Conservation (phyloP, 2,113 vertebrate genomes). For the Hystrix brachyura region DNA sequence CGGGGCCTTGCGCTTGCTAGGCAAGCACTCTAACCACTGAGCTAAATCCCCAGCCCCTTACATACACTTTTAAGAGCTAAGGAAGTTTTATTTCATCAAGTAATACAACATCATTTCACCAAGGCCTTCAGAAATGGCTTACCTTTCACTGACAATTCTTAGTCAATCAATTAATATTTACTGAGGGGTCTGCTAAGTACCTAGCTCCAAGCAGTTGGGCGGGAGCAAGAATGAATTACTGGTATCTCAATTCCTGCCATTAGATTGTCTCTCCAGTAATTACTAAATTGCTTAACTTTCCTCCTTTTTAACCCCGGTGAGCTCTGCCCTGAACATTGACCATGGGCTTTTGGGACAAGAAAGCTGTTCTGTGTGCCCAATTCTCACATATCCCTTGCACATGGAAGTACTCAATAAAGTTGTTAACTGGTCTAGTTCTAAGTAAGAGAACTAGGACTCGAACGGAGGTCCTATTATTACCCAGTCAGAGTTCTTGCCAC, state of each 20-base stretch:
- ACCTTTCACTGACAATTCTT: constrained; percentile 28
- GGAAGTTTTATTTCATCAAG: constrained; percentile 39
- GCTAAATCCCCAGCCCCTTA: background rate
- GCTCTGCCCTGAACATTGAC: background rate
- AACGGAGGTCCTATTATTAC: background rate
- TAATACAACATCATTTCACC: constrained; percentile 20
- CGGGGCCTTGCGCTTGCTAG: too few relatives aligned
- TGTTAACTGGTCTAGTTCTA: background rate
- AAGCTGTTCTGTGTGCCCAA: background rate
- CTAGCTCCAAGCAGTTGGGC: background rate
- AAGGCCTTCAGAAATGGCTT: constrained; percentile 28
- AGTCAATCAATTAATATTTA: constrained; percentile 55
- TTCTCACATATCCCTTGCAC: background rate
- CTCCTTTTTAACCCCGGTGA: background rate
- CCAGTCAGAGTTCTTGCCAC: background rate
- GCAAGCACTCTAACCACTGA: too few relatives aligned
- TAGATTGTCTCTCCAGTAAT: constrained; percentile 51
- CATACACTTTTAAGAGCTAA: background rate
- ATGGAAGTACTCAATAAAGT: background rate
- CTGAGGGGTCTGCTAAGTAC: constrained; percentile 51
- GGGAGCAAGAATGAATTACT: background rate
- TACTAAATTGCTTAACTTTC: background rate
- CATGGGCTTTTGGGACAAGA: background rate
- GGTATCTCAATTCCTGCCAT: constrained; percentile 27
- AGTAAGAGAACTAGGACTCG: background rate